Conservation (phyloP, 2,888 invertebrate species). For the Rhogogaster chlorosoma region DNA sequence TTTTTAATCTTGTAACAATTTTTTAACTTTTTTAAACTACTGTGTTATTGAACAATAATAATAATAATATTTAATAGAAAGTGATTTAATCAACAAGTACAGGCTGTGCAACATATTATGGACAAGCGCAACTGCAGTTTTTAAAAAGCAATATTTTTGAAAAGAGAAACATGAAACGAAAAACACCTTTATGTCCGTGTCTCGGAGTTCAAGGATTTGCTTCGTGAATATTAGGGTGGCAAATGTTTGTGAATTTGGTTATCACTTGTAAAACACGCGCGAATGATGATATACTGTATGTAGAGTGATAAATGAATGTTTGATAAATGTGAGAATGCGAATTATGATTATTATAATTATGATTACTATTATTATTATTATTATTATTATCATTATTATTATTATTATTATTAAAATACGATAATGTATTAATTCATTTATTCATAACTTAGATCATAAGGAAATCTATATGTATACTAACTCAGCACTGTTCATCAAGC, state of each 20-base stretch:
- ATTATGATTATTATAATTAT: constrained; percentile 15
- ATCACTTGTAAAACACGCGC: constrained; percentile 26
- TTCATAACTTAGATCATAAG: constrained; percentile 66
- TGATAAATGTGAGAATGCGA: constrained; percentile 54
- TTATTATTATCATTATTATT: constrained; percentile 10
- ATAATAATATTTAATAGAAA: constrained; percentile 1
- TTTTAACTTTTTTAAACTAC: constrained; percentile 48
- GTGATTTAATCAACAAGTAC: constrained; percentile 49
- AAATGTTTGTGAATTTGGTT: constrained; percentile 28
- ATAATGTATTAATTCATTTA: constrained; percentile 67
- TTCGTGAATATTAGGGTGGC: constrained; percentile 7
- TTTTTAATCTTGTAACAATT: constrained; percentile 48
- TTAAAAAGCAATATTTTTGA: constrained; percentile 52
- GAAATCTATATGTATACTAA: constrained; percentile 55
- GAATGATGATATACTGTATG: constrained; percentile 54
- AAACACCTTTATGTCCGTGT: constrained; percentile 37
- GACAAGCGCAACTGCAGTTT: constrained; percentile 46
- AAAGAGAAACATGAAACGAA: constrained; percentile 17
- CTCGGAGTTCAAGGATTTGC: background rate
- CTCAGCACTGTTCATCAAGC: constrained; percentile 60
- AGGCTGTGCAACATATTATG: constrained; percentile 39
- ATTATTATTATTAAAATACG: constrained; percentile 12
- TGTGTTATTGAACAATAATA: constrained; percentile 40
- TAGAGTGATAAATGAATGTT: constrained; percentile 56
- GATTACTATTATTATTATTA: background rate